These are phyloP conservation scores for Eciton burchellii DNA, from an alignment of 1,140 invertebrate genomes.

Conservation along the genomic window DNA sequence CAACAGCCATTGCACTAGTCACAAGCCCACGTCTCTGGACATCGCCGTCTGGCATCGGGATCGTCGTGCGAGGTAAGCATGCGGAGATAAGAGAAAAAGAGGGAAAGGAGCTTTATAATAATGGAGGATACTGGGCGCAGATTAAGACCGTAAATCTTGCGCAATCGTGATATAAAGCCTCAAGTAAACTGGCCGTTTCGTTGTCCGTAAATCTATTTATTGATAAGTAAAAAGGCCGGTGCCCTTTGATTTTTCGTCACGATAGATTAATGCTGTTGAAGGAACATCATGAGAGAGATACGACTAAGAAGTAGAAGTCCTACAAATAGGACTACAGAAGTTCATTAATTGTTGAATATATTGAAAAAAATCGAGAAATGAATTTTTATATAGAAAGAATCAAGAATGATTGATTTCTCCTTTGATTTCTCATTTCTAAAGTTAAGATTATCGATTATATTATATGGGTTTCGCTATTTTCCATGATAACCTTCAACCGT, in stretches of 20 bases:
- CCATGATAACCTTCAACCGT: background rate
- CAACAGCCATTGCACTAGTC: slow-evolving; percentile 78
- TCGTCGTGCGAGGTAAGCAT: slow-evolving; percentile 84
- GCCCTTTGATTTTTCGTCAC: background rate
- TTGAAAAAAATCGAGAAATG: background rate
- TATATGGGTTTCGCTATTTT: background rate
- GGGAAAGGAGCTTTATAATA: background rate
- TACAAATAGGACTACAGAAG: background rate
- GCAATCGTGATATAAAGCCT: slow-evolving; percentile 12
- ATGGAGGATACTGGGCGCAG: background rate
- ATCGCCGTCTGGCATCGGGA: slow-evolving; percentile 85
- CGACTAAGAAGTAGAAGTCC: too few relatives aligned
- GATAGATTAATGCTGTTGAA: slow-evolving; percentile 1
- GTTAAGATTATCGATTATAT: background rate
- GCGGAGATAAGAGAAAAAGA: slow-evolving; percentile 4
- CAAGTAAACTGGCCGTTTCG: slow-evolving; percentile 6
- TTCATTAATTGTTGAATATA: too few relatives aligned
- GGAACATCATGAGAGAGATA: background rate
- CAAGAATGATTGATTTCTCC: background rate
- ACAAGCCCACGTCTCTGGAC: slow-evolving; percentile 81
- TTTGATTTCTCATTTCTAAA: too few relatives aligned
- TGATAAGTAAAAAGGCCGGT: too few relatives aligned
- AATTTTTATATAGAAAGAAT: background rate
- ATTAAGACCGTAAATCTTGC: slow-evolving; percentile 40
- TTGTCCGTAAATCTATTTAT: slow-evolving; percentile 30